These are phyloP conservation scores for Psittacula cyanocephala DNA, from an alignment of 2,113 vertebrate species.

Conservation along the genomic window DNA sequence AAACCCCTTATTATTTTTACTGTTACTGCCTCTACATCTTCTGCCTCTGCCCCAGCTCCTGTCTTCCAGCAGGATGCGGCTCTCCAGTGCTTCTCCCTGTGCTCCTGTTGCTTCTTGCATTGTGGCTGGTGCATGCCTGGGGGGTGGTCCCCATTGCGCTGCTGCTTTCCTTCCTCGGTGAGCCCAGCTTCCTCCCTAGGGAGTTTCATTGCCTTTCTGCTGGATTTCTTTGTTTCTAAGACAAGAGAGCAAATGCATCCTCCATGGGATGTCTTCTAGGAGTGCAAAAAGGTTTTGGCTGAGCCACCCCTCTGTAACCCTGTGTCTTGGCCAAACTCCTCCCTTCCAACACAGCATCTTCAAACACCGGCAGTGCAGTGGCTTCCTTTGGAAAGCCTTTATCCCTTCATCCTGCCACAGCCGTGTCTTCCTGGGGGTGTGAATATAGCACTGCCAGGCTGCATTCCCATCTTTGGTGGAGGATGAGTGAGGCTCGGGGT, in stretches of 20 bases:
- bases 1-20: not conserved
- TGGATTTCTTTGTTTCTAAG: not conserved
- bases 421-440: not conserved
- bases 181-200: not conserved
- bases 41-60: not conserved
- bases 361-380: fast-evolving
- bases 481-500: not conserved
- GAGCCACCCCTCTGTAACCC: not conserved
- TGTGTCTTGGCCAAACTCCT: not conserved
- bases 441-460: not conserved
- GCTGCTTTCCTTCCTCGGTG: not conserved
- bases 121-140: not conserved
- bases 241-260: not conserved
- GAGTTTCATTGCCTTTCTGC: not conserved
- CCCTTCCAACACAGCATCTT: not conserved
- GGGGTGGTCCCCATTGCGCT: fast-evolving
- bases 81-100: not conserved
- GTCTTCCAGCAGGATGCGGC: not conserved
- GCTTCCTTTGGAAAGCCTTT: not conserved
- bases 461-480: fast-evolving
- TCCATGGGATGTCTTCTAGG: not conserved
- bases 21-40: not conserved
- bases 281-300: not conserved
- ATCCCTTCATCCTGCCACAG: not conserved
- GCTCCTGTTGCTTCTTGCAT: not conserved